Evolutionary conservation across 1,140 invertebrate species (phyloP).

Genomic region (Leptinotarsa defecta): DNA sequence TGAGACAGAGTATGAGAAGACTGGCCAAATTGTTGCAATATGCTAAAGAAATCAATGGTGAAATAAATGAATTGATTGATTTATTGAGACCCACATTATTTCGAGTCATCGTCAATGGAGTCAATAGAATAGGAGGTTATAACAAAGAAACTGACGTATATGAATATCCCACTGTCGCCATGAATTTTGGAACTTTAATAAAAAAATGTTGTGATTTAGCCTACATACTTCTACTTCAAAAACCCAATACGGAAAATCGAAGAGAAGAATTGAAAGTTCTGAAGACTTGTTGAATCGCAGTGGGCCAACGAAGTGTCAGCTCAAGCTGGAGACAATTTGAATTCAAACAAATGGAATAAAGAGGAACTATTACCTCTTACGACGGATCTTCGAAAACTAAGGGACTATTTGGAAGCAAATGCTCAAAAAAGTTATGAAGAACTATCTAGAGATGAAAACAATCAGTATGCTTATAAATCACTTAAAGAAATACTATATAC

Average conservation of each 20-base stretch:
- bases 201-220: neutral
- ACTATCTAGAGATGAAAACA: slow-evolving; percentile 25
- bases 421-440: slow-evolving; percentile 26
- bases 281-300: slow-evolving; percentile 48
- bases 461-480: slow-evolving; percentile 37
- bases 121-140: slow-evolving; percentile 1
- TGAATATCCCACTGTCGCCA: slow-evolving; percentile 8
- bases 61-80: slow-evolving; percentile 21
- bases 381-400: slow-evolving; percentile 26
- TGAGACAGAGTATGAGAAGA: slow-evolving; percentile 24
- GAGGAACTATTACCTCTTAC: slow-evolving; percentile 42
- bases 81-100: slow-evolving; percentile 6
- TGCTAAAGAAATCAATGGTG: neutral
- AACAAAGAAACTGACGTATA: slow-evolving; percentile 1
- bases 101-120: neutral
- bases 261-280: slow-evolving; percentile 33
- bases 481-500: slow-evolving; percentile 44
- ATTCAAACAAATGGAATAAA: slow-evolving; percentile 43
- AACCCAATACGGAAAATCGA: neutral
- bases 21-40: slow-evolving; percentile 10
- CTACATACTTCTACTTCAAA: neutral
- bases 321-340: slow-evolving; percentile 40
- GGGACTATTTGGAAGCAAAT: slow-evolving; percentile 29
- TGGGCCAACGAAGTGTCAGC: slow-evolving; percentile 52
- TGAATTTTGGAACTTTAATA: neutral